These are phyloP conservation scores for Proisotoma minuta DNA, from an alignment of 2,888 invertebrate genomes.

Conservation along the genomic window DNA sequence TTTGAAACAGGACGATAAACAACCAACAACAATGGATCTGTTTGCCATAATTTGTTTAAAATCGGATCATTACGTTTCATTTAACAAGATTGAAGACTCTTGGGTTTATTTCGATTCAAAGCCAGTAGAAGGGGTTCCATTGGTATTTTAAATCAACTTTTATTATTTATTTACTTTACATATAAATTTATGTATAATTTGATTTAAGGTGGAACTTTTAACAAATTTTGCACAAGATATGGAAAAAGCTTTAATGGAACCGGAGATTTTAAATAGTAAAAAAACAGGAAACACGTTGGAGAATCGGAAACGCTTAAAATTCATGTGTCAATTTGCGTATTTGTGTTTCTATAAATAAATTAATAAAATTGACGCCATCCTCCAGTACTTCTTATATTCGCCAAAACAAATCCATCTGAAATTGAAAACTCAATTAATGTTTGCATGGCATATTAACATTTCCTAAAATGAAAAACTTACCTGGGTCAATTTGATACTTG, in stretches of 20 bases:
- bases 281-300: background rate
- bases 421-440: too few relatives aligned
- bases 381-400: conserved; percentile 5
- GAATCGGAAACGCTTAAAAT: background rate
- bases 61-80: background rate
- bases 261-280: background rate
- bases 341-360: background rate
- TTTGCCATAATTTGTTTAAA: background rate
- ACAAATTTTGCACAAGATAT: background rate
- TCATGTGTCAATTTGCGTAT: background rate
- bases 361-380: background rate
- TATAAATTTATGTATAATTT: too few relatives aligned
- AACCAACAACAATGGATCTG: background rate
- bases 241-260: background rate
- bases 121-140: background rate
- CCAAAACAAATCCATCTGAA: conserved; percentile 3
- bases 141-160: background rate
- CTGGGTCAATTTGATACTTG: conserved; percentile 7
- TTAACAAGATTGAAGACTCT: background rate
- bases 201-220: background rate
- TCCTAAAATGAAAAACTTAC: conserved; percentile 1
- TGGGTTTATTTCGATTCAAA: conserved; percentile 1
- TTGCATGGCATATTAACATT: too few relatives aligned
- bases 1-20: background rate
- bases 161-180: background rate